Base-by-base conservation (phyloP, 2,797 vertebrate species). In the Hydrocynus forskahlii region DNA sequence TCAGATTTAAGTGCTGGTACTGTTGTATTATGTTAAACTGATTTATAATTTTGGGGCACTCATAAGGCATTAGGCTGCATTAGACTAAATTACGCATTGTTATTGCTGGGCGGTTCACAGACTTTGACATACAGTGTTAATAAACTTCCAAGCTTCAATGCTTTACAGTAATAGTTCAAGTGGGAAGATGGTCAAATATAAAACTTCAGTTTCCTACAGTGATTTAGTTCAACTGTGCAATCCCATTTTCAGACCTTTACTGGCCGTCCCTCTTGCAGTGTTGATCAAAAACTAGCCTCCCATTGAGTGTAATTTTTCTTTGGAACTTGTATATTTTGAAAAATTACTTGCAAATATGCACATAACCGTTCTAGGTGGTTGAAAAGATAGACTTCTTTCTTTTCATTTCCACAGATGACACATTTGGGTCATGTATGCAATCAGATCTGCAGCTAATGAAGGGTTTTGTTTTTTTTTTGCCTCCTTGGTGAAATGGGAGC, bases 401-500 rank as follows among this genome's bases (percentile, higher is more conserved):
- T 80, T 70, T 59, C 52, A 29, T 54, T 52, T 29, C 45, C 63
- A 78, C 60, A 66, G 38, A 76, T 54, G 60, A 80, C 62, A 77
- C 25, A 74, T 78, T 69, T 71, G 57, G 23, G 55, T 82, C 14
- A n/a, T 73, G 78, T 25, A 29, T 48, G 10, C 48, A 72, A 67
- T 55, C 63, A 78, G 50, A 67, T 67, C 68, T 76, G 29, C 40
- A 73, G 64, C 50, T 83, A 82, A 84, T 75, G 25, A 76, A 21
- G n/a, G 81, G 23, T 69, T 70, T 35, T 64, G n/a, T n/a, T n/a
- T n/a, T n/a, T n/a, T n/a, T n/a, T n/a, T 68, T 17, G 64, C 66
- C 17, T 81, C 12, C 63, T 7, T 62, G 40, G 69, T 79, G 80
- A 82, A 43, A 81, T 62, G 78, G 52, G 79, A 79, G 63, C 78